These are phyloP conservation scores for Leptocoma aspasia DNA, from an alignment of 2,113 vertebrate species.

Conservation along the genomic window DNA sequence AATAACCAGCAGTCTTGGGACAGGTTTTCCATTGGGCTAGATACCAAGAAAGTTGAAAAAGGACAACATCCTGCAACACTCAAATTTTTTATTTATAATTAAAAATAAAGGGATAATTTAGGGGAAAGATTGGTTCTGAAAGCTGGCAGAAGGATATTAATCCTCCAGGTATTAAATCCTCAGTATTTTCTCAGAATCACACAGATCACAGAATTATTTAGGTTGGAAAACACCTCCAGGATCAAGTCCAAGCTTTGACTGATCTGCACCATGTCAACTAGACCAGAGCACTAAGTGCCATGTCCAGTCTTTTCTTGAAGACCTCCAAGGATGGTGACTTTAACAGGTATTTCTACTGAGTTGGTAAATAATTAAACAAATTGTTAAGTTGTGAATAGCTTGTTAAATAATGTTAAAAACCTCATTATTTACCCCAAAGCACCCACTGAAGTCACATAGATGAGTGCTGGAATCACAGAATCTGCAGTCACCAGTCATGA, in stretches of 20 bases:
- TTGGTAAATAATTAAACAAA: not conserved
- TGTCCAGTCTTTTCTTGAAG: not conserved
- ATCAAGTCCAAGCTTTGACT: not conserved
- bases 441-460: rapidly evolving
- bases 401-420: not conserved
- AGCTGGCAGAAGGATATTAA: not conserved
- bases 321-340: not conserved
- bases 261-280: not conserved
- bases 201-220: not conserved
- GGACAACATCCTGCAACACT: not conserved
- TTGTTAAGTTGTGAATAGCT: not conserved
- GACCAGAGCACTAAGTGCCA: not conserved
- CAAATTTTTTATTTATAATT: not conserved
- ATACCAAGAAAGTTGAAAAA: not conserved
- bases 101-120: not conserved
- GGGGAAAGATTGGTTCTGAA: not conserved
- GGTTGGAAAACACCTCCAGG: not conserved
- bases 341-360: not conserved
- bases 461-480: rapidly evolving
- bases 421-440: not conserved
- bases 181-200: not conserved
- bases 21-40: not conserved
- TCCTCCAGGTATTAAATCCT: not conserved
- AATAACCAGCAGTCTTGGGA: not conserved
- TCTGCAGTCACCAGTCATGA: rapidly evolving